Base-by-base conservation (phyloP, 1,140 invertebrate species). In the Anoplolepis gracilipes region DNA sequence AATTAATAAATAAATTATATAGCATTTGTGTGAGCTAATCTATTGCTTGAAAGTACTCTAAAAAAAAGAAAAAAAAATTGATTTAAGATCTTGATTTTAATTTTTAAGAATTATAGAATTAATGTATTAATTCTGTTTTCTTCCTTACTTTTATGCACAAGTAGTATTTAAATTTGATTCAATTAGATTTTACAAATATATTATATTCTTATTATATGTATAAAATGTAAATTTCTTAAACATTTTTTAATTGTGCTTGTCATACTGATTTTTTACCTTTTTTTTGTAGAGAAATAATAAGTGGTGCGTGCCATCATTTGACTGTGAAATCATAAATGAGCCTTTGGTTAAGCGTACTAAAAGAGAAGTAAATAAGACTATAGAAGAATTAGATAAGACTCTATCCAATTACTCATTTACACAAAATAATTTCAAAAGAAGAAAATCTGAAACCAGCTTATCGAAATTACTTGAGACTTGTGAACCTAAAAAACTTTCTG, bases 401-500 rank as follows among this genome's bases (percentile, higher is more conserved):
- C 0, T 7, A 5, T 10, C n/a, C 0, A 3, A 65, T 22, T n/a
- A 0, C 5, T 39, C 72, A 42, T 59, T 19, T 19, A 8, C 1
- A 0, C 53, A 46, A 7, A 65, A 46, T 28, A 67, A 79, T 72
- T 10, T 46, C 39, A 61, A 70, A 3, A 91, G 88, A 59, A 87
- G 61, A 8, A 90, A 87, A 22, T 69, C 65, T 69, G 84, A 33
- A 4, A 90, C 55, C 1, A 92, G 77, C 87, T 82, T 95, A 25
- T 90, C 92, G 11, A 62, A 64, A 25, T 85, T 95, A 46, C 75
- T 94, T 0, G 75, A 90, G 77, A 89, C 91, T 6, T 95, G 93
- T 49, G 91, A 93, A 49, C 94, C 94, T n/a, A 85, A 90, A 86
- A 86, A 85, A 55, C 6, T 81, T 16, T 77, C 88, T 10, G 94